Conservation (phyloP, 2,113 vertebrate genomes). For the Puma concolor region DNA sequence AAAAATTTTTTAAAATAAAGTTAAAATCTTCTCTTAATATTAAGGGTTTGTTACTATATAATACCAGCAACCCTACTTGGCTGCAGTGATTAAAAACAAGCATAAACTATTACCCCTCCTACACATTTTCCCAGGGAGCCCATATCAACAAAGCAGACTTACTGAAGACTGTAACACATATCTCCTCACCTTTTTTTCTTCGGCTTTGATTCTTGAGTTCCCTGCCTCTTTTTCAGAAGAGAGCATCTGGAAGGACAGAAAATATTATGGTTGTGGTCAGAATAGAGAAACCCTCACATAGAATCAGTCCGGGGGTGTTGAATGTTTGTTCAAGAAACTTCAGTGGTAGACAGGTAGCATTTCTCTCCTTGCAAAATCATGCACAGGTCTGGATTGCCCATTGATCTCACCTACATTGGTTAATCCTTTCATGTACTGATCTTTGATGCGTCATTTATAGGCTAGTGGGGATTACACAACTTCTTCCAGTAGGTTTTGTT, state of each 20-base stretch:
- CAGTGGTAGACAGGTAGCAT: no score
- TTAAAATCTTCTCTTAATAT: not conserved
- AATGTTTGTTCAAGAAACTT: not conserved
- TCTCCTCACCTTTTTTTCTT: slow-evolving; percentile 51
- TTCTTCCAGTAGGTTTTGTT: not conserved
- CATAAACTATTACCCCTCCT: not conserved
- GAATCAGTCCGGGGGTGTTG: not conserved
- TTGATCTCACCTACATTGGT: accelerated
- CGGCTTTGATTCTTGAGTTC: not conserved
- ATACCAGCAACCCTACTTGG: not conserved
- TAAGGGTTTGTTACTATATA: not conserved
- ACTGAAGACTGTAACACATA: not conserved
- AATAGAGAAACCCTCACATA: not conserved
- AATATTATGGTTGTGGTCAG: not conserved
- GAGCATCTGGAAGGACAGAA: slow-evolving; percentile 36
- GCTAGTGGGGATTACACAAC: not conserved
- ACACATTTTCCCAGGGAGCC: not conserved
- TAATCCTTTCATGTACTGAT: accelerated
- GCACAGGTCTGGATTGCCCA: not conserved
- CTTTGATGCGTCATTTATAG: not conserved
- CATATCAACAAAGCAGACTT: not conserved
- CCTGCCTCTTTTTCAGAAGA: slow-evolving; percentile 34
- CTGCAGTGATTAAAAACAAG: not conserved
- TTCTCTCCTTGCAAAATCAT: not conserved
- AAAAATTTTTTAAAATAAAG: not conserved